Evolutionary conservation across 2,888 invertebrate species (phyloP), one percentile per base, ranked within the genome.

Genomic region (Drosophila falleni): DNA sequence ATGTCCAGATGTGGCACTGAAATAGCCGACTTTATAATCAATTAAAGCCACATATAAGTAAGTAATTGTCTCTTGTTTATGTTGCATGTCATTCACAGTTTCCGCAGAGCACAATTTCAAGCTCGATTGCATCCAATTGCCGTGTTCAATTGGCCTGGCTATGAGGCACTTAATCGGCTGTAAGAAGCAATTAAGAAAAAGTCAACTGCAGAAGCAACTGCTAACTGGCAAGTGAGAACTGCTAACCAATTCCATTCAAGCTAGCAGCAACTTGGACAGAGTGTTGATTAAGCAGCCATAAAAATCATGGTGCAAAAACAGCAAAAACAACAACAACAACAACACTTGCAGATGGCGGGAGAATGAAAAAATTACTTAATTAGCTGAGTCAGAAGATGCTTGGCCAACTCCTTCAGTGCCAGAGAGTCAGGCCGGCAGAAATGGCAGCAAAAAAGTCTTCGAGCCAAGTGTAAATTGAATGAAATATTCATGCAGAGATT

Each of bases 401-500:
- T 62, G 65, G 66, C 55, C 58, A 62, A 58, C 44, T 37, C 15
- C 51, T 15, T 5, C 51, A 37, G 51, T n/a, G 19, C 55, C 41
- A 41, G 6, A 41, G 6, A 59, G 42, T 41, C 41, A 53, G 50
- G 69, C 41, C 31, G 60, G 55, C 54, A 78, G 64, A 64, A 62
- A 46, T 11, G 26, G 39, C 39, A 26, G 26, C 44, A 58, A 16
- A 58, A 46, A 46, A 47, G 65, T 58, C 56, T 51, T 16, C 29
- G 56, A 61, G 51, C 62, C 68, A 73, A 84, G 89, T 90, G 90
- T 86, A 89, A 90, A 90, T 87, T 89, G 88, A 87, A 90, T 88
- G 88, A 90, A 89, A 89, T 89, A 90, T 89, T 89, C 86, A 90
- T 89, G 88, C 82, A 80, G 76, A 79, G 89, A 87, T 85, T 82